phyloP scores from a whole-genome alignment of 2,113 vertebrate genomes.

The Chlorodrepanis virens region DNA sequence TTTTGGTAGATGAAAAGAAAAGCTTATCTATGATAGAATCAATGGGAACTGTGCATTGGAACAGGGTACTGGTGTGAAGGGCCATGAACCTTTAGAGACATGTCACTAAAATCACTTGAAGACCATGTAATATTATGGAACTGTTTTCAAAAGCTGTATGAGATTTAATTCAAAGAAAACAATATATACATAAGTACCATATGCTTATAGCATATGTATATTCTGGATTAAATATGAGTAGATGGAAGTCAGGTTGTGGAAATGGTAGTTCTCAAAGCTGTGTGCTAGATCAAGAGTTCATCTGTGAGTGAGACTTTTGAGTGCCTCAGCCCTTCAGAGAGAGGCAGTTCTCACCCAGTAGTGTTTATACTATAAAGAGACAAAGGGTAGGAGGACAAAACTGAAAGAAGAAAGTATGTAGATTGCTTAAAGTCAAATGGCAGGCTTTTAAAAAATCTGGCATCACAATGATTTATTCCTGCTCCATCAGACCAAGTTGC shows the following conservation, averaged over 20 bases:
- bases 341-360: neutral
- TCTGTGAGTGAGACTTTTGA: neutral
- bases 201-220: neutral
- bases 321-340: neutral
- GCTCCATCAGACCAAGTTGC: neutral
- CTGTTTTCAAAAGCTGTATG: neutral
- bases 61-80: neutral
- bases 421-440: neutral
- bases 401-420: neutral
- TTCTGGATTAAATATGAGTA: neutral
- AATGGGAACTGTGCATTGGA: neutral
- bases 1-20: neutral
- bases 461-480: neutral
- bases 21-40: neutral
- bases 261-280: neutral
- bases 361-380: neutral
- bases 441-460: neutral
- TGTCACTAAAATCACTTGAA: neutral
- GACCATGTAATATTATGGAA: neutral
- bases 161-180: neutral
- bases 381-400: neutral
- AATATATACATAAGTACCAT: accelerated
- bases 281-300: neutral
- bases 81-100: neutral
- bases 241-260: neutral